Evolutionary conservation across 2,888 invertebrate genomes (phyloP), one percentile per base, ranked within the genome.

Genomic region (Yponomeuta plumbellus): DNA sequence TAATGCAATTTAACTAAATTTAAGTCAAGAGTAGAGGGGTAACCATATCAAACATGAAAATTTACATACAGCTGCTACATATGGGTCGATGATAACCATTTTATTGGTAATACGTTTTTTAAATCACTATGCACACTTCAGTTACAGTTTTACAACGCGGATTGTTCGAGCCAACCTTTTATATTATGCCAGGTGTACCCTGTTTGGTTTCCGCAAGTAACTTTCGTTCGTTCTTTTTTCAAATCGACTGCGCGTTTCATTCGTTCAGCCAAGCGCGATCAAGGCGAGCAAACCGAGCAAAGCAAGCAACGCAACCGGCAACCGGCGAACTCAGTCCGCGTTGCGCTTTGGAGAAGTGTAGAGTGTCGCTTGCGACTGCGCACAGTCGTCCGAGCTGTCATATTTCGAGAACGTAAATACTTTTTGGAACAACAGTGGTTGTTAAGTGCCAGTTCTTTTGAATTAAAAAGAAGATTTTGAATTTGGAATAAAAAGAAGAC

Each of bases 351-450:
- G 44, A 17, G 44, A 17, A 52, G 44, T 52, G 44, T 17, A 52
- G 17, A 52, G 44, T 13, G 44, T 52, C 13, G 44, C 5, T 17
- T 17, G 44, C 44, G 44, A 17, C 44, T 52, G 44, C 44, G 44
- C 44, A 52, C 44, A 52, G 5, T 2, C 17, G 13, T 52, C 17
- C 44, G 44, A 52, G 5, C 44, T 52, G 44, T 52, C 44, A 52
- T 52, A 52, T 17, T 17, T 52, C 22, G 59, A 21, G 11, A 59
- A 22, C 23, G 59, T 59, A 20, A 59, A 59, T 34, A 34, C 34
- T 34, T 34, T 34, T 34, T 34, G 34, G 11, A 59, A 59, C 21
- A 59, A 22, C 59, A 59, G 59, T 59, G 66, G 26, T 66, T n/a
- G 5, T 17, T 39, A 64, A 21, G 39, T 40, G 21, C 40, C 44